These are phyloP conservation scores for Myiopsitta monachus DNA, from an alignment of 2,113 vertebrate genomes.

Conservation along the genomic window DNA sequence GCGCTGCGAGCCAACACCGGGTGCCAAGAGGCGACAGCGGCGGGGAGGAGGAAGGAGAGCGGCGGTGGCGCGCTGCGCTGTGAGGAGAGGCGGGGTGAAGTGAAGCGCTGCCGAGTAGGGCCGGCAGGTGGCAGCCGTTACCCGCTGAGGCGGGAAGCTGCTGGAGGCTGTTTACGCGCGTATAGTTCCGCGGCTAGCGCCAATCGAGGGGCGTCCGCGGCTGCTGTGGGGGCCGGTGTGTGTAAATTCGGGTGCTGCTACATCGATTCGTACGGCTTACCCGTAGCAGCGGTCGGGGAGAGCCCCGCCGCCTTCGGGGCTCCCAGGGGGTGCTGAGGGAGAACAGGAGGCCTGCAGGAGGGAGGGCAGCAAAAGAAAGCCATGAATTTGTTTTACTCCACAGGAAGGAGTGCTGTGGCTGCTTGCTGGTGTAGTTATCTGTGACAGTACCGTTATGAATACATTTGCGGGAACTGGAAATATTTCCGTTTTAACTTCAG, in stretches of 20 bases:
- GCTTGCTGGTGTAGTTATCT: not conserved
- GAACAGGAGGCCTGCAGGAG: too few relatives aligned
- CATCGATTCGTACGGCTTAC: not conserved
- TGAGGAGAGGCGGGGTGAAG: not conserved
- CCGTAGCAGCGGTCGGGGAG: too few relatives aligned
- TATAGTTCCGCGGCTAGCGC: rapidly evolving
- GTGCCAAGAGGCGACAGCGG: rapidly evolving
- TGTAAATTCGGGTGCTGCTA: not conserved
- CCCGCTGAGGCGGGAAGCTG: not conserved
- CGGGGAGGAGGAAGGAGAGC: rapidly evolving
- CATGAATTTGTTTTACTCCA: not conserved
- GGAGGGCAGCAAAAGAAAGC: not conserved
- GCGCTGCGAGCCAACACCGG: not conserved
- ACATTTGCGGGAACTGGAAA: not conserved
- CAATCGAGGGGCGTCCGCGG: rapidly evolving
- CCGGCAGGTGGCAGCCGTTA: slow-evolving; percentile 23
- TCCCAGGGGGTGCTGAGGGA: too few relatives aligned
- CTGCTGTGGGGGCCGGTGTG: not conserved
- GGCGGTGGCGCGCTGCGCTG: not conserved
- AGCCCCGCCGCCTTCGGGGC: not conserved
- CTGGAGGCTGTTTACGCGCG: rapidly evolving
- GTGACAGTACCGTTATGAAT: not conserved
- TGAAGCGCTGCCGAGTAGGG: not conserved
- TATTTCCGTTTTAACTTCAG: not conserved
- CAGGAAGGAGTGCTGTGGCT: not conserved